These are phyloP conservation scores for Rhodophaea formosa DNA, from an alignment of 2,888 invertebrate genomes.

Conservation along the genomic window DNA sequence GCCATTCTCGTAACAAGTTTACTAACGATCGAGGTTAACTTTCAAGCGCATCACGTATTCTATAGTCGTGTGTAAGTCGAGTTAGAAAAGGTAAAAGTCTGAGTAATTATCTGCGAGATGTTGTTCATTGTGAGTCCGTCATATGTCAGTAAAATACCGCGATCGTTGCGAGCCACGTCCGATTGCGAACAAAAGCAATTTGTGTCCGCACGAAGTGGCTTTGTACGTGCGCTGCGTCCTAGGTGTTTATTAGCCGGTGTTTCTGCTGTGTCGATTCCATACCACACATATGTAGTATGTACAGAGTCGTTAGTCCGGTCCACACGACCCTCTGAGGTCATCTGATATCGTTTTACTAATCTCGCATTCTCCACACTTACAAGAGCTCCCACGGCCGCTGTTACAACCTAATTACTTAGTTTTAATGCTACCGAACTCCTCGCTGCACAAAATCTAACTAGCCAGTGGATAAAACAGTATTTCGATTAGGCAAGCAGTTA, in stretches of 20 bases:
- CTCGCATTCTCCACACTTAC: constrained; percentile 56
- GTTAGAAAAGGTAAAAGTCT: constrained; percentile 54
- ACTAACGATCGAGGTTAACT: constrained; percentile 33
- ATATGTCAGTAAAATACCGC: constrained; percentile 52
- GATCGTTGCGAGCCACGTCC: constrained; percentile 59
- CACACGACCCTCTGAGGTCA: constrained; percentile 59
- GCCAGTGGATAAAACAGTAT: constrained; percentile 43
- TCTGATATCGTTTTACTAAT: constrained; percentile 60
- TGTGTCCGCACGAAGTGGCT: constrained; percentile 73
- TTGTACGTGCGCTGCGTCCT: constrained; percentile 72
- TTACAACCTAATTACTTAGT: constrained; percentile 52
- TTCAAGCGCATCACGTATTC: constrained; percentile 23
- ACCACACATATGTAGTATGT: constrained; percentile 36
- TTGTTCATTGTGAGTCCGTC: constrained; percentile 61
- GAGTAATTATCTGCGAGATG: constrained; percentile 49
- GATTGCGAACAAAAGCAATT: constrained; percentile 76
- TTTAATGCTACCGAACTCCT: constrained; percentile 30
- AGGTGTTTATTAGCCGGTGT: constrained; percentile 71
- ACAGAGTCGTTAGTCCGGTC: constrained; percentile 30
- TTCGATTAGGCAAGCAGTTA: constrained; percentile 56
- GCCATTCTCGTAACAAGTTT: constrained; percentile 27
- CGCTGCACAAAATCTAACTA: constrained; percentile 26
- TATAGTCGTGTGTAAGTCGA: constrained; percentile 19
- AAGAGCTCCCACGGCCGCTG: constrained; percentile 48
- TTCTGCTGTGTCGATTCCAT: constrained; percentile 50